phyloP scores from a whole-genome alignment of 2,113 vertebrate genomes.

The Catagonus wagneri region DNA sequence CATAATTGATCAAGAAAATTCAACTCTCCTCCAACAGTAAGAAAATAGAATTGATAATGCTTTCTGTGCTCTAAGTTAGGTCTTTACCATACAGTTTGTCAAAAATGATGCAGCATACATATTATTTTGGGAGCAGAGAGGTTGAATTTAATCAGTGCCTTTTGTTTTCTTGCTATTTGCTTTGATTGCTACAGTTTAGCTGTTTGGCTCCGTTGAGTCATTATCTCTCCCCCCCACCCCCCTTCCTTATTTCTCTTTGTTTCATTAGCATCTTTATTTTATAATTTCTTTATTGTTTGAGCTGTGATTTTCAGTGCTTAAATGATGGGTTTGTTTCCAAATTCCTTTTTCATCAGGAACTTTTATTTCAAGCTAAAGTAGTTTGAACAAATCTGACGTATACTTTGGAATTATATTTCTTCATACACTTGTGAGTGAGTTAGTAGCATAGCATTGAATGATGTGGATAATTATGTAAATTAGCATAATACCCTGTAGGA shows the following conservation, averaged over 20 bases:
- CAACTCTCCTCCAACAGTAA: slow-evolving; percentile 40
- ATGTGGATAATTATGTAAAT: not conserved
- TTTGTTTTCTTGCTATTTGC: slow-evolving; percentile 80
- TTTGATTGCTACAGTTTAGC: slow-evolving; percentile 75
- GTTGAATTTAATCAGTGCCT: slow-evolving; percentile 81
- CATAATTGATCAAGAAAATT: slow-evolving; percentile 59
- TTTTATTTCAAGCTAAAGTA: slow-evolving; percentile 62
- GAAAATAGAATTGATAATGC: slow-evolving; percentile 64
- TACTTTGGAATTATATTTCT: slow-evolving; percentile 28
- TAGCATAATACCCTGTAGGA: not conserved
- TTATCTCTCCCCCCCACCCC: slow-evolving; percentile 59
- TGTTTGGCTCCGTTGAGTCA: slow-evolving; percentile 67
- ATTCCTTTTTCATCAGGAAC: slow-evolving; percentile 45
- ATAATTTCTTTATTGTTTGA: slow-evolving; percentile 77
- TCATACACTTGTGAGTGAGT: not conserved
- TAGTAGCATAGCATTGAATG: not conserved
- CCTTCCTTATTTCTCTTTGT: slow-evolving; percentile 68
- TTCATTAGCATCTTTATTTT: slow-evolving; percentile 79
- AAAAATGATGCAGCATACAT: slow-evolving; percentile 4
- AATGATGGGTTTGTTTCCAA: slow-evolving; percentile 67
- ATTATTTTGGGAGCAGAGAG: slow-evolving; percentile 69
- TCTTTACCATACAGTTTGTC: slow-evolving; percentile 41
- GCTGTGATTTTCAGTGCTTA: slow-evolving; percentile 29
- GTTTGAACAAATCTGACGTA: slow-evolving; percentile 30
- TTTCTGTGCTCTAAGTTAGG: not conserved